Percentiles rank a stretch among this genome's conserved stretches.
Evolutionary conservation across 2,888 invertebrate species (phyloP).

Genomic region (Meta bourneti): DNA sequence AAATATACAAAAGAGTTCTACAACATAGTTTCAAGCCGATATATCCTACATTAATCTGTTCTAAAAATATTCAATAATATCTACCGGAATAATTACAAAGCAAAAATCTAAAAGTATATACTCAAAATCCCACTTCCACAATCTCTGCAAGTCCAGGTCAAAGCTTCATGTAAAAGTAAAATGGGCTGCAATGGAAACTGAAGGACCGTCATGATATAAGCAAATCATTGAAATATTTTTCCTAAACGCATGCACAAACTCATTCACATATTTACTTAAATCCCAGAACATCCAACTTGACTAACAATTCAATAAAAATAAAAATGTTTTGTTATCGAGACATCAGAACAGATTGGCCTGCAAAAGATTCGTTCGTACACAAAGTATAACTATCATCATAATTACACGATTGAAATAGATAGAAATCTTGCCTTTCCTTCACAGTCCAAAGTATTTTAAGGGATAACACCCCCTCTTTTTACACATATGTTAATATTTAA

Average conservation of each 20-base stretch:
- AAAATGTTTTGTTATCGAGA: neutral
- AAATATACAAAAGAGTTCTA: neutral
- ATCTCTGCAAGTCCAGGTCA: neutral
- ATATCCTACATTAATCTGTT: neutral
- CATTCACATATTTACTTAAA: neutral
- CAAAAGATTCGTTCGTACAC: too few relatives aligned
- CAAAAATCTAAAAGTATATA: neutral
- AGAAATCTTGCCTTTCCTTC: slow-evolving; percentile 14
- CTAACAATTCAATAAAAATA: neutral
- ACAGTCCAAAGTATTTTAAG: neutral
- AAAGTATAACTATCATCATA: slow-evolving; percentile 8
- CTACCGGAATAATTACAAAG: neutral
- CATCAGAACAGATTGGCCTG: neutral
- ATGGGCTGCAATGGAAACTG: neutral
- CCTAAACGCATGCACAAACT: neutral
- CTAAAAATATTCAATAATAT: neutral
- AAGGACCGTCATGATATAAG: neutral
- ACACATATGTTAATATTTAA: slow-evolving; percentile 49
- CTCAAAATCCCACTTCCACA: neutral
- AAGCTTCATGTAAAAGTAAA: neutral
- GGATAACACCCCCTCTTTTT: slow-evolving; percentile 39
- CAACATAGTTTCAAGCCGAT: neutral
- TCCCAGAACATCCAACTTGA: neutral
- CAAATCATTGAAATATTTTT: neutral
- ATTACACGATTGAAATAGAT: slow-evolving; percentile 24